These are phyloP conservation scores for Paramormyrops kingsleyae DNA, from an alignment of 2,113 vertebrate species.

Conservation along the genomic window DNA sequence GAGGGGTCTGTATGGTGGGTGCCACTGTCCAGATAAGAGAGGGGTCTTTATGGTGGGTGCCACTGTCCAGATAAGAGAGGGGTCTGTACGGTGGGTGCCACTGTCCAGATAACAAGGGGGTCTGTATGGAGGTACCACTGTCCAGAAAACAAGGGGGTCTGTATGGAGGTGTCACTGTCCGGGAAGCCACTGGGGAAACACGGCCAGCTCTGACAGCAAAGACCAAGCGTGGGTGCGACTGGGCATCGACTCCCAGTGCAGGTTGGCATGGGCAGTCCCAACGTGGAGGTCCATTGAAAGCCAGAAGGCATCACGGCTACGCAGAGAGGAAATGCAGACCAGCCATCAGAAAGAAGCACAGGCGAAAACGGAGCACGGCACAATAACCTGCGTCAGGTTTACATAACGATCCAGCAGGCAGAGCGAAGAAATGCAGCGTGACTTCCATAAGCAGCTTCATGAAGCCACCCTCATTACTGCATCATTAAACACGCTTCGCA, in stretches of 20 bases:
- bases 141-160: neutral
- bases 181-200: neutral
- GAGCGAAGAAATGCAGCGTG: neutral
- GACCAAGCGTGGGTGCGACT: neutral
- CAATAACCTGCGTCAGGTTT: neutral
- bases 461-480: neutral
- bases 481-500: neutral
- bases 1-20: no score
- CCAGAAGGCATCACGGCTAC: neutral
- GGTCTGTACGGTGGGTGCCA: neutral
- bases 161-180: no score
- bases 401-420: neutral
- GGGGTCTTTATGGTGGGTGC: neutral
- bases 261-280: neutral
- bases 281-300: neutral
- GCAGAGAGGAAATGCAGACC: neutral
- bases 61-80: neutral
- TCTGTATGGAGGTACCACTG: neutral
- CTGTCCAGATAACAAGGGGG: neutral
- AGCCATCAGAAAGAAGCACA: neutral
- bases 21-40: no score
- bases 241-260: neutral
- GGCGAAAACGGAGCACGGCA: neutral
- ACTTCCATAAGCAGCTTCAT: neutral
- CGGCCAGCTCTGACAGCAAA: neutral